These are phyloP conservation scores for Aurelia coerulea DNA, from an alignment of 30 jellyfish, hydroid and myxozoan genomes.

Conservation along the genomic window DNA sequence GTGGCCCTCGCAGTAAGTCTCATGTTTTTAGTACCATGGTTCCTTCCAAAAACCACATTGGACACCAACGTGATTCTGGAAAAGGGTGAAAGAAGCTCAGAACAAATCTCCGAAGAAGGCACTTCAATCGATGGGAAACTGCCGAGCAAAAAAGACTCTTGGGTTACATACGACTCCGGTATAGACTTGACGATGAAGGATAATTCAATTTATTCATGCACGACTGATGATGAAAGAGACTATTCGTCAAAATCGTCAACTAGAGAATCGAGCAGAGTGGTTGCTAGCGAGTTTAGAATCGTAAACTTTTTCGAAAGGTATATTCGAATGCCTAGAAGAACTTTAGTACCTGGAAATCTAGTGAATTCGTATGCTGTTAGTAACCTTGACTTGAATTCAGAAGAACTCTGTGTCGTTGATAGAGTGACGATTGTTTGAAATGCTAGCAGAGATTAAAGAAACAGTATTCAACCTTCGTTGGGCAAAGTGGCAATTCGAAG, in stretches of 20 bases:
- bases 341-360: constrained; percentile 46
- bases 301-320: constrained; percentile 28
- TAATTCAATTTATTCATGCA: constrained; percentile 22
- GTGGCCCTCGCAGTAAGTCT: constrained; percentile 54
- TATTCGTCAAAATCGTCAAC: background rate
- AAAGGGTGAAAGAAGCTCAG: background rate
- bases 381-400: constrained; percentile 43
- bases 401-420: constrained; percentile 54
- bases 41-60: constrained; percentile 23
- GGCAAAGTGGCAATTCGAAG: too few relatives aligned
- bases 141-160: constrained; percentile 49
- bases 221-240: constrained; percentile 31
- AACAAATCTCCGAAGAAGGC: background rate
- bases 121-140: constrained; percentile 15
- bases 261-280: constrained; percentile 27
- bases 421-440: constrained; percentile 55
- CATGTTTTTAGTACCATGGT: constrained; percentile 77
- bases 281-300: constrained; percentile 2
- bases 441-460: background rate
- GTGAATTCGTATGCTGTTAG: constrained; percentile 63
- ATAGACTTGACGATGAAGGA: constrained; percentile 64
- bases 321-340: constrained; percentile 43
- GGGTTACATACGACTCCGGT: constrained; percentile 61
- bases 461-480: too few relatives aligned
- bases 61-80: background rate